phyloP scores from a whole-genome alignment of 2,797 vertebrate genomes.

The Enteromius treurensis region DNA sequence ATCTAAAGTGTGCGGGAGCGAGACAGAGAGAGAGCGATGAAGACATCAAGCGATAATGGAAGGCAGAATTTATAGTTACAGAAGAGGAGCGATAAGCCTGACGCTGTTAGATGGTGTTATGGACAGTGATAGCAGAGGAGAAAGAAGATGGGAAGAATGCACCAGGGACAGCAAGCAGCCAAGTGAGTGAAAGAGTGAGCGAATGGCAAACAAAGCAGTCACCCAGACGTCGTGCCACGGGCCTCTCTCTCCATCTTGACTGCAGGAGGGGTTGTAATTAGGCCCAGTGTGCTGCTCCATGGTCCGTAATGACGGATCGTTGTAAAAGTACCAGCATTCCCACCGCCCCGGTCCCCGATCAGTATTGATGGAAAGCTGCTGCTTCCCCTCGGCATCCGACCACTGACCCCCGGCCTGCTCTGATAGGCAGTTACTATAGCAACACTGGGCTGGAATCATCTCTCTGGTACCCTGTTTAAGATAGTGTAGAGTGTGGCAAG shows the following conservation, averaged over 20 bases:
- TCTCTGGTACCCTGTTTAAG: slow-evolving; percentile 31
- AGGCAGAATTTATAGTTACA: slow-evolving; percentile 21
- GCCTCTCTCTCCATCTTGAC: slow-evolving; percentile 53
- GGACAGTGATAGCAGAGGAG: slow-evolving; percentile 25
- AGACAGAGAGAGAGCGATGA: neutral
- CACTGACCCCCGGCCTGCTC: slow-evolving; percentile 37
- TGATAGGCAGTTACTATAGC: slow-evolving; percentile 53
- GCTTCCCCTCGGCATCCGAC: slow-evolving; percentile 6
- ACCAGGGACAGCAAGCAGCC: slow-evolving; percentile 22
- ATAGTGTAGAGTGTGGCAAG: slow-evolving; percentile 23
- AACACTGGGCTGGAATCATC: slow-evolving; percentile 40
- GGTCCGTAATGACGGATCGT: slow-evolving; percentile 67
- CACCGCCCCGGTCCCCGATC: slow-evolving; percentile 61
- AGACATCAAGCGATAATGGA: slow-evolving; percentile 20
- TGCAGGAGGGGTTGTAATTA: slow-evolving; percentile 70
- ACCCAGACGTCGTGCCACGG: slow-evolving; percentile 34
- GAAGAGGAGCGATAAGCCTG: slow-evolving; percentile 21
- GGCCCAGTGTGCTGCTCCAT: slow-evolving; percentile 66
- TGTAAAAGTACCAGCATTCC: slow-evolving; percentile 41
- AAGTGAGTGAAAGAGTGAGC: slow-evolving; percentile 17
- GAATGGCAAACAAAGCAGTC: slow-evolving; percentile 21
- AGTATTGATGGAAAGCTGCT: slow-evolving; percentile 63
- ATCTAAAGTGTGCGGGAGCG: neutral
- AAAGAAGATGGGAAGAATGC: slow-evolving; percentile 23
- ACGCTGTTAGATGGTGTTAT: slow-evolving; percentile 15